Evolutionary conservation across 2,888 invertebrate species (phyloP).

Genomic region (Ephialtes manifestator): DNA sequence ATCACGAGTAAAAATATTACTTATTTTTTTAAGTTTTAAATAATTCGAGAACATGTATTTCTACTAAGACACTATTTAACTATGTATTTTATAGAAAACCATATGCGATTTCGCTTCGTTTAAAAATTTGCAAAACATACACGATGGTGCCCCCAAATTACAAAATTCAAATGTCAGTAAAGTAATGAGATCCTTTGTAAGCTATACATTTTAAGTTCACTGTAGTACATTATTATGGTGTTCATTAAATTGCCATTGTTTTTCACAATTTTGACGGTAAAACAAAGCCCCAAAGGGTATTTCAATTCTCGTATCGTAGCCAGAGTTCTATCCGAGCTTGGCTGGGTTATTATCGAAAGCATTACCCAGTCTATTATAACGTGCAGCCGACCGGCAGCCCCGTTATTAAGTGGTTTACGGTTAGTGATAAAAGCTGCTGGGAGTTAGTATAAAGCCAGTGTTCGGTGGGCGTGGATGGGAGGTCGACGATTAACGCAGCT

Average conservation of each 20-base stretch:
- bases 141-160: too few species aligned
- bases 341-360: slow-evolving; percentile 39
- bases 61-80: too few species aligned
- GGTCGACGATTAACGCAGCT: slow-evolving; percentile 27
- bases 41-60: too few species aligned
- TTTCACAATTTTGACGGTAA: background rate
- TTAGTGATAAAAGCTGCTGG: slow-evolving; percentile 54
- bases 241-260: background rate
- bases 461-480: slow-evolving; percentile 18
- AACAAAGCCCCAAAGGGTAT: background rate
- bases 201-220: too few species aligned
- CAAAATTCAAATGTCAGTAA: too few species aligned
- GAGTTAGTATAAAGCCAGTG: slow-evolving; percentile 18
- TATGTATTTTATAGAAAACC: too few species aligned
- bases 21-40: too few species aligned
- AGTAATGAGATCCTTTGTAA: too few species aligned
- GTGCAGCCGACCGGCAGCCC: slow-evolving; percentile 29
- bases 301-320: slow-evolving; percentile 8
- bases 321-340: background rate
- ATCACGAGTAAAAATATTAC: too few species aligned
- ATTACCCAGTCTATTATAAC: slow-evolving; percentile 44
- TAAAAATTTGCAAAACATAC: too few species aligned
- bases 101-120: too few species aligned
- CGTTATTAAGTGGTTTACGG: slow-evolving; percentile 59
- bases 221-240: background rate